Percentiles rank a stretch among this genome's conserved stretches.
These are phyloP conservation scores for Ostrea denselamellosa DNA, from an alignment of 1,140 invertebrate genomes.

Conservation along the genomic window DNA sequence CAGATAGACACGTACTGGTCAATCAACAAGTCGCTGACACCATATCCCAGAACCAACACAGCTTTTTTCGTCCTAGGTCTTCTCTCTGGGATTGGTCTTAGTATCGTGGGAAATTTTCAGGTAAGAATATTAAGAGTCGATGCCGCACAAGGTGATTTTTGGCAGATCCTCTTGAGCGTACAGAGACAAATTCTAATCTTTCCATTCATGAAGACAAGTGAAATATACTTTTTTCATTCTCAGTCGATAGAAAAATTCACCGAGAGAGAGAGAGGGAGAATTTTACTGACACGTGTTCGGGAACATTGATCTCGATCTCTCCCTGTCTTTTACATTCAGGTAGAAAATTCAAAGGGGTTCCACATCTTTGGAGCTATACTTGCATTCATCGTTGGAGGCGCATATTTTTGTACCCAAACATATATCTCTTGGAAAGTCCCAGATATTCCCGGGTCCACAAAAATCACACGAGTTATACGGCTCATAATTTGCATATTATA, in stretches of 20 bases:
- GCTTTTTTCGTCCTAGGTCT: conserved; percentile 82
- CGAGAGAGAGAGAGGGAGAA: background rate
- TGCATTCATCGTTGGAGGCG: conserved; percentile 85
- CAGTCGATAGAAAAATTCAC: background rate
- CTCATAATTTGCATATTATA: background rate
- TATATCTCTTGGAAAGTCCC: conserved; percentile 83
- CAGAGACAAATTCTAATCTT: no score
- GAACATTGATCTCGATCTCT: background rate
- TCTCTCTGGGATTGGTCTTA: conserved; percentile 83
- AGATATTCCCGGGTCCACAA: conserved; percentile 79
- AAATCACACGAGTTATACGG: conserved; percentile 43
- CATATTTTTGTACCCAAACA: conserved; percentile 86
- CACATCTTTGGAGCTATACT: conserved; percentile 87
- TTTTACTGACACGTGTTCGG: background rate
- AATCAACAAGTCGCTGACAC: no score
- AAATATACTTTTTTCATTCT: background rate
- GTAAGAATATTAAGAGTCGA: conserved; percentile 56
- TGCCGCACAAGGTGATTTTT: no score
- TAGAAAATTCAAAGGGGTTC: conserved; percentile 85
- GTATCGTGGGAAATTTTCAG: conserved; percentile 88
- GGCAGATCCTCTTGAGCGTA: no score
- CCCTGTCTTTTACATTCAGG: conserved; percentile 74
- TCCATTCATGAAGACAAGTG: no score
- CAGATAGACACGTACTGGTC: background rate
- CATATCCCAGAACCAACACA: conserved; percentile 77